Evolutionary conservation across 2,797 vertebrate genomes (phyloP).

Genomic region (Heteromormyrus szaboi): DNA sequence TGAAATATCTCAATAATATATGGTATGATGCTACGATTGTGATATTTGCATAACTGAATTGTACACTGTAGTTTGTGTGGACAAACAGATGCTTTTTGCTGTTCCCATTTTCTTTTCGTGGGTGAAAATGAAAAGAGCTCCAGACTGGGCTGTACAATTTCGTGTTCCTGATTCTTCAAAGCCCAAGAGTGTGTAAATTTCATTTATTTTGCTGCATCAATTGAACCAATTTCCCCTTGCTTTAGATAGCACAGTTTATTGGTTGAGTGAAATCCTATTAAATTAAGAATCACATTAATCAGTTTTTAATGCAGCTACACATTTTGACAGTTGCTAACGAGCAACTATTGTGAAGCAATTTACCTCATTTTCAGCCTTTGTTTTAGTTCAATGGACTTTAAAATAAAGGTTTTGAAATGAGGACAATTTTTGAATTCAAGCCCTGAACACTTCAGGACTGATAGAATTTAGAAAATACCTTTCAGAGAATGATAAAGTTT

Average conservation of each 20-base stretch:
- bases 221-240: not conserved
- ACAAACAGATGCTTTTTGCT: not conserved
- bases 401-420: not conserved
- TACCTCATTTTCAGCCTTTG: constrained; percentile 14
- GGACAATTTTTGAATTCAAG: not conserved
- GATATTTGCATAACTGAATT: not conserved
- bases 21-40: not conserved
- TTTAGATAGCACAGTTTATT: not conserved
- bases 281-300: constrained; percentile 7
- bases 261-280: not conserved
- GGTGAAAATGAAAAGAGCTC: not conserved
- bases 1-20: not conserved
- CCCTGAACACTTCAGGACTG: not conserved
- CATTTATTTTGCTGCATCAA: not conserved
- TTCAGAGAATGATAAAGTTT: not conserved
- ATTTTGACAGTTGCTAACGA: constrained; percentile 34
- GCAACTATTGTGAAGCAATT: constrained; percentile 24
- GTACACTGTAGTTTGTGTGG: not conserved
- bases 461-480: not conserved
- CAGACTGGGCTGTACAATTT: not conserved
- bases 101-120: not conserved
- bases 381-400: constrained; percentile 16
- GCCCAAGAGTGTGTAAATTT: not conserved
- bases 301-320: not conserved
- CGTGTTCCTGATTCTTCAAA: not conserved